Evolutionary conservation across 2,113 vertebrate species (phyloP), one percentile per base, ranked within the genome.

Genomic region (Lycocorax pyrrhopterus): DNA sequence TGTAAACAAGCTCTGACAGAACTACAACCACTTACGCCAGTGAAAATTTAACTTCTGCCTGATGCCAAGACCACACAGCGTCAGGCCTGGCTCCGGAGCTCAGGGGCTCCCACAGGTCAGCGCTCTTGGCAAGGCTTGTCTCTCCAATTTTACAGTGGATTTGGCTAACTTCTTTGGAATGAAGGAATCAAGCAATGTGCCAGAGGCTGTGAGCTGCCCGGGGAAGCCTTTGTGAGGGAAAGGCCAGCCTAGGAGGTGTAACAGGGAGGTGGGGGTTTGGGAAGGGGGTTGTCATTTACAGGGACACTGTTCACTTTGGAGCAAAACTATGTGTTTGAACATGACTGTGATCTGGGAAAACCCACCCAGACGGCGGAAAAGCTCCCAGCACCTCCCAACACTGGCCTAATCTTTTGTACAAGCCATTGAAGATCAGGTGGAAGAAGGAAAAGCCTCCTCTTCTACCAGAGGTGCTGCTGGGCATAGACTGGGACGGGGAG

Each of bases 211-310:
- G 27, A 90, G 76, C 82, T 77, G 67, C 83, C 78, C n/a, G 4
- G 58, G 93, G 78, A 97, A 92, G 76, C 52, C 59, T 71, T 13
- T 63, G 93, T 59, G 55, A 41, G 47, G 43, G 44, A 7, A 80
- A 80, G 82, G 47, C 25, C 74, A 59, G 49, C 14, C 62, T 16
- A 43, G 5, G 80, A 93, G 62, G 43, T 60, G 72, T 16, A 55
- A 52, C 22, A 23, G 44, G 68, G 29, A 81, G 37, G 39, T 6
- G 69, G 22, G 47, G 55, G 13, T 7, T 82, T 12, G 78, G 91
- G 75, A 94, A 88, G 39, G 77, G 93, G 89, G 85, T 32, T 97
- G 93, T 95, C 95, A 90, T 92, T 96, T 94, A 97, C 91, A 97
- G 96, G 92, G 90, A 87, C 91, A 84, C 92, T 85, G 88, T 29